phyloP scores from a whole-genome alignment of 2,888 invertebrate species.

The Chrysopilus asiliformis region DNA sequence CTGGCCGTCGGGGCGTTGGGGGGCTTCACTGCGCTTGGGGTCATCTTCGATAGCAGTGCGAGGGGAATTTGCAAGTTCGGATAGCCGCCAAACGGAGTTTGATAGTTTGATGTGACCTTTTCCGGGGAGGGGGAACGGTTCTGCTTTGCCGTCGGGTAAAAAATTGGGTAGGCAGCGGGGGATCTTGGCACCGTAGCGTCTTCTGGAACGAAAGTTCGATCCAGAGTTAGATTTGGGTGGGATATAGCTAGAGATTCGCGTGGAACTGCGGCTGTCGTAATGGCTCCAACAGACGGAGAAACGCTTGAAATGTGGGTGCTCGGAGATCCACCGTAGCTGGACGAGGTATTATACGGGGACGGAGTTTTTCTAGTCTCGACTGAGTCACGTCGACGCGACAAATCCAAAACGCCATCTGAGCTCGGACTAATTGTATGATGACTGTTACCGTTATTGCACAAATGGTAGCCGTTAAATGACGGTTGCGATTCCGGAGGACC shows the following conservation, averaged over 20 bases:
- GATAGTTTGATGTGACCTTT: neutral
- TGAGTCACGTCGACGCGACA: conserved; percentile 33
- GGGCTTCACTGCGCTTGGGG: conserved; percentile 3
- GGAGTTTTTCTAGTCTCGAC: conserved; percentile 30
- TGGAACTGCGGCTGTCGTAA: neutral
- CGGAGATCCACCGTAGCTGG: conserved; percentile 28
- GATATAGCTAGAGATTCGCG: neutral
- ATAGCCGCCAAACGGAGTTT: neutral
- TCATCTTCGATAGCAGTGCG: neutral
- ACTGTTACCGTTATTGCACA: too few relatives aligned
- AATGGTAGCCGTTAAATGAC: too few relatives aligned
- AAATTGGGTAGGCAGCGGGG: neutral
- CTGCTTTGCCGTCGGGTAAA: neutral
- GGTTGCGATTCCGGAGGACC: too few relatives aligned
- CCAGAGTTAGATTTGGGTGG: neutral
- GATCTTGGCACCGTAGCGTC: neutral
- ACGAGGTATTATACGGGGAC: conserved; percentile 30
- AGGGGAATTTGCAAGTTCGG: neutral
- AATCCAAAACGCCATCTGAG: conserved; percentile 27
- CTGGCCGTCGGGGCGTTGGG: conserved; percentile 11
- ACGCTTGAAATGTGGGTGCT: conserved; percentile 8
- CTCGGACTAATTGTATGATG: too few relatives aligned
- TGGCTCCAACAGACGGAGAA: conserved; percentile 1
- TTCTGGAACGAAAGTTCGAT: neutral
- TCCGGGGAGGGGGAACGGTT: neutral